A percentile compares a stretch with the other conserved stretches of the same genome.
Conservation (phyloP, 2,888 invertebrate genomes). For the Caradrina clavipalpis region DNA sequence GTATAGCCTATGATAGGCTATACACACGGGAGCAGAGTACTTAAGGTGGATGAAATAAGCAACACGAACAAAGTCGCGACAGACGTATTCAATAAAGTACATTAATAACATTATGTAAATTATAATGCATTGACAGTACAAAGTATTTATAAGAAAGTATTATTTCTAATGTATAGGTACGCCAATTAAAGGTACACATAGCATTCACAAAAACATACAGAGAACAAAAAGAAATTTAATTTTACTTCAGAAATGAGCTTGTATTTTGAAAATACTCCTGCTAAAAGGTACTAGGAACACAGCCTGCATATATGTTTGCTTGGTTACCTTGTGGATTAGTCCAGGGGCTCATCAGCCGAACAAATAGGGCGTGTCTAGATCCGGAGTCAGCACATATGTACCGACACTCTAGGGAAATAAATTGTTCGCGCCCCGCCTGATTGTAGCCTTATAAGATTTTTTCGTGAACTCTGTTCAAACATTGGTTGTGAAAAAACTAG, state of each 20-base stretch:
- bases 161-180: no score
- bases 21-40: no score
- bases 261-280: constrained; percentile 28
- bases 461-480: constrained; percentile 64
- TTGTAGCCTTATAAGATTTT: constrained; percentile 83
- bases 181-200: no score
- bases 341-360: constrained; percentile 80
- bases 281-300: constrained; percentile 47
- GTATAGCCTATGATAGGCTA: no score
- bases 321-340: constrained; percentile 70
- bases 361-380: constrained; percentile 86
- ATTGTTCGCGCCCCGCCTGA: constrained; percentile 81
- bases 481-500: constrained; percentile 39
- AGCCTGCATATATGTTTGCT: constrained; percentile 61
- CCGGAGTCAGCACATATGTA: constrained; percentile 85
- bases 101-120: no score
- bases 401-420: constrained; percentile 87
- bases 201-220: no score
- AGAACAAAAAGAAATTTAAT: no score
- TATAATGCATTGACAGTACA: no score
- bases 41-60: no score
- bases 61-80: no score
- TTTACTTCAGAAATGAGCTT: constrained; percentile 10
- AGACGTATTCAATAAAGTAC: no score
- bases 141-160: no score